Conservation (phyloP, 2,797 vertebrate genomes). For the Lagocephalus sceleratus region DNA sequence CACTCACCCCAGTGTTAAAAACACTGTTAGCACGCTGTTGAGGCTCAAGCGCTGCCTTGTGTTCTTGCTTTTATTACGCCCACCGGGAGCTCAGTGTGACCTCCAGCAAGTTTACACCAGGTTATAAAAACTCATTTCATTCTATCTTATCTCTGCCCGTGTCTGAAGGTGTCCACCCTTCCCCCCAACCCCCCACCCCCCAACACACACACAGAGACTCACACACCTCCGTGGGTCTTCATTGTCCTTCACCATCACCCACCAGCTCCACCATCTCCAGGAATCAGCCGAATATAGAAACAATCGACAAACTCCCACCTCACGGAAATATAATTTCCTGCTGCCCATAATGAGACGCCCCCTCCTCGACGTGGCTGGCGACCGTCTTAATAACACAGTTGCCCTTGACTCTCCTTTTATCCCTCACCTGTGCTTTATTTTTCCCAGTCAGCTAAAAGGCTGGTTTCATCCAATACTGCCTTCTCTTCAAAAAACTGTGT, state of each 20-base stretch:
- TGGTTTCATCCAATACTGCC: not conserved
- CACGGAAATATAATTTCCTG: slow-evolving; percentile 65
- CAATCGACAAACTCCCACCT: slow-evolving; percentile 54
- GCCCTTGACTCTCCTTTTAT: slow-evolving; percentile 58
- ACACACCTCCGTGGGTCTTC: slow-evolving; percentile 2
- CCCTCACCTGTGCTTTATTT: slow-evolving; percentile 33
- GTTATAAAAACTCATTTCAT: slow-evolving; percentile 16
- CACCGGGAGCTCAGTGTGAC: not conserved
- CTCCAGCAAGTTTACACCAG: not conserved
- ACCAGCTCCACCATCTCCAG: slow-evolving; percentile 12
- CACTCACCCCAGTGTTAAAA: too few species aligned
- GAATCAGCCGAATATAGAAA: slow-evolving; percentile 62
- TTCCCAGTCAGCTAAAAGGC: slow-evolving; percentile 19
- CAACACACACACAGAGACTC: too few species aligned
- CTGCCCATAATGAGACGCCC: slow-evolving; percentile 31
- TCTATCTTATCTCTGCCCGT: slow-evolving; percentile 20
- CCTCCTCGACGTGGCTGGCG: slow-evolving; percentile 16
- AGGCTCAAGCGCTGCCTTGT: slow-evolving; percentile 9
- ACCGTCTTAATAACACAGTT: slow-evolving; percentile 37
- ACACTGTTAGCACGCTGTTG: not conserved
- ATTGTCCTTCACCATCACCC: slow-evolving; percentile 19
- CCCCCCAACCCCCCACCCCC: not conserved
- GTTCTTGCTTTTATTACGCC: slow-evolving; percentile 3
- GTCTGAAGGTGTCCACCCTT: slow-evolving; percentile 19
- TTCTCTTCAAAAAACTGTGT: not conserved